These are phyloP conservation scores for Cydia splendana DNA, from an alignment of 1,140 invertebrate species.

Conservation along the genomic window DNA sequence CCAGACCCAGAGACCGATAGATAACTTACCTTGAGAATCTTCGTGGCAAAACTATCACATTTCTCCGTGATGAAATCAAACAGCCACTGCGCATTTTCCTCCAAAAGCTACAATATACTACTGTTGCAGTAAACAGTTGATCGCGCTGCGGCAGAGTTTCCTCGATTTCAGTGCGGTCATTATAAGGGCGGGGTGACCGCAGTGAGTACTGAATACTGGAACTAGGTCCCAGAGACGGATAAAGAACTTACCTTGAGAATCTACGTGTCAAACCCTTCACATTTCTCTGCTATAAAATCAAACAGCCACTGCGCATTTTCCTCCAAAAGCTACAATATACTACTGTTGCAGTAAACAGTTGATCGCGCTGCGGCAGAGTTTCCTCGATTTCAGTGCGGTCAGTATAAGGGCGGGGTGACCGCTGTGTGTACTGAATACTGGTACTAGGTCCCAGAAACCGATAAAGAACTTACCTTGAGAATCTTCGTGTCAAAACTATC, in stretches of 20 bases:
- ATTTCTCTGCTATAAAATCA: slow-evolving; percentile 63
- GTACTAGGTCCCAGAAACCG: slow-evolving; percentile 44
- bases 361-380: slow-evolving; percentile 61
- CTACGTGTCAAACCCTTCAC: slow-evolving; percentile 60
- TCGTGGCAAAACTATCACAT: slow-evolving; percentile 62
- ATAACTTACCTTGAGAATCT: slow-evolving; percentile 62
- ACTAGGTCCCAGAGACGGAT: slow-evolving; percentile 41
- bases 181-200: slow-evolving; percentile 56
- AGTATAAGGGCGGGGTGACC: slow-evolving; percentile 58
- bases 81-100: slow-evolving; percentile 66
- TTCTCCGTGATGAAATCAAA: slow-evolving; percentile 66
- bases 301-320: slow-evolving; percentile 68
- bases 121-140: slow-evolving; percentile 41
- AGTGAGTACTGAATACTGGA: slow-evolving; percentile 63
- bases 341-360: slow-evolving; percentile 35
- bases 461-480: slow-evolving; percentile 56
- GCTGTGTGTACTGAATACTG: slow-evolving; percentile 62
- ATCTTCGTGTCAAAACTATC: slow-evolving; percentile 61
- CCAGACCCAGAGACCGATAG: slow-evolving; percentile 53
- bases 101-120: slow-evolving; percentile 52
- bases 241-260: slow-evolving; percentile 62
- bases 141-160: slow-evolving; percentile 59
- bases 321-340: slow-evolving; percentile 56
- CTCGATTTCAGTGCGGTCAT: slow-evolving; percentile 55
- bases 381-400: slow-evolving; percentile 53